Evolutionary conservation across 2,888 invertebrate species (phyloP).

Genomic region (Drosophila emarginata): DNA sequence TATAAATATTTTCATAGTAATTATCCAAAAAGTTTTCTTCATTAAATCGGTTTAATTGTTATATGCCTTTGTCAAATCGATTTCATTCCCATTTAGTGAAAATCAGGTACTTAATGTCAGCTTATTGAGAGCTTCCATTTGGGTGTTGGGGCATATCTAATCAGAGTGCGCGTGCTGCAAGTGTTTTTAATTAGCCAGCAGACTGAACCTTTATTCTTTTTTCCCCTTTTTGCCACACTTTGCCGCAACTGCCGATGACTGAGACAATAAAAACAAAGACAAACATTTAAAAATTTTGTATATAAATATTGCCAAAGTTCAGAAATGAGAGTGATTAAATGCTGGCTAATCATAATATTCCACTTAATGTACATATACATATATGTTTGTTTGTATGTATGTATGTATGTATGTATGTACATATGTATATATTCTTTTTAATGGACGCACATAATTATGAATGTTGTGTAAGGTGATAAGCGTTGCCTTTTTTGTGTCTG

Average conservation of each 20-base stretch:
- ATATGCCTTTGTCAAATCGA: constrained; percentile 9
- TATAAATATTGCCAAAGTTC: constrained; percentile 13
- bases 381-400: no score
- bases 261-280: background rate
- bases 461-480: constrained; percentile 29
- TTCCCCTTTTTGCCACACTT: background rate
- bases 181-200: constrained; percentile 19
- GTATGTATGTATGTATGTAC: background rate
- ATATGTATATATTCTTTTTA: background rate
- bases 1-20: no score
- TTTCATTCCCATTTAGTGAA: constrained; percentile 15
- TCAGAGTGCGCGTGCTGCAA: constrained; percentile 29
- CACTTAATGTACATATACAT: background rate
- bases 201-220: constrained; percentile 25
- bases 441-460: constrained; percentile 12
- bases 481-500: background rate
- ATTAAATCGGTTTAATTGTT: background rate
- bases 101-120: constrained; percentile 20
- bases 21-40: no score
- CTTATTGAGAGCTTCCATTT: constrained; percentile 23
- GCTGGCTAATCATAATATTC: constrained; percentile 1
- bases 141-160: constrained; percentile 39
- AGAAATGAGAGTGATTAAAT: constrained; percentile 7
- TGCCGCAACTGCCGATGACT: background rate
- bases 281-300: constrained; percentile 10